These are phyloP conservation scores for Diogma glabrata DNA, from an alignment of 2,888 invertebrate species.

Conservation along the genomic window DNA sequence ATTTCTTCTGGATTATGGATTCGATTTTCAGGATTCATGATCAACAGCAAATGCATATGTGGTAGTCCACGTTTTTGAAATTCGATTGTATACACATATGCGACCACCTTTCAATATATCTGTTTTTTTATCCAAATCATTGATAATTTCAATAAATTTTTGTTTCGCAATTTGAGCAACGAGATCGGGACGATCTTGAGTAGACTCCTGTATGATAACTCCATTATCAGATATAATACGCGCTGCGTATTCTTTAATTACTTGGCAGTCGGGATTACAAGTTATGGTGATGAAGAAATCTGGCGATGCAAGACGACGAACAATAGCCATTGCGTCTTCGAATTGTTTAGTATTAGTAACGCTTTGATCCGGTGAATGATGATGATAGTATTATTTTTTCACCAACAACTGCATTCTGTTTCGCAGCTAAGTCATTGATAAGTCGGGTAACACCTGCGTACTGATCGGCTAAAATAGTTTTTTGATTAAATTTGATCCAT, in stretches of 20 bases:
- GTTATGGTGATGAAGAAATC: too few relatives aligned
- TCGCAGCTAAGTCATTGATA: background rate
- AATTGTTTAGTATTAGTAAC: background rate
- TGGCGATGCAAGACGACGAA: too few relatives aligned
- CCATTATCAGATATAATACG: too few relatives aligned
- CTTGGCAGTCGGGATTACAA: too few relatives aligned
- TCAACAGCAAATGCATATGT: background rate
- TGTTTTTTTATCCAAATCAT: background rate
- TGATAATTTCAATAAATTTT: constrained; percentile 1
- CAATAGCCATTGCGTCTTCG: too few relatives aligned
- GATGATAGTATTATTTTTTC: background rate
- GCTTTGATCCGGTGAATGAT: background rate
- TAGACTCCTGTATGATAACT: too few relatives aligned
- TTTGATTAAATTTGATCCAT: background rate
- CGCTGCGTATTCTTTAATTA: background rate
- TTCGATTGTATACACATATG: background rate
- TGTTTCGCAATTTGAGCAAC: constrained; percentile 1
- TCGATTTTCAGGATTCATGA: background rate
- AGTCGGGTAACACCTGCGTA: too few relatives aligned
- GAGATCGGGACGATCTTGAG: too few relatives aligned
- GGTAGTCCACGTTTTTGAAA: background rate
- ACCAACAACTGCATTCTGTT: constrained; percentile 2
- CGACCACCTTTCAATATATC: constrained; percentile 1
- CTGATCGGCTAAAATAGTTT: background rate
- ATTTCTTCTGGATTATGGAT: background rate